Evolutionary conservation across 2,888 invertebrate species (phyloP).

Genomic region (Macrophya annulata): DNA sequence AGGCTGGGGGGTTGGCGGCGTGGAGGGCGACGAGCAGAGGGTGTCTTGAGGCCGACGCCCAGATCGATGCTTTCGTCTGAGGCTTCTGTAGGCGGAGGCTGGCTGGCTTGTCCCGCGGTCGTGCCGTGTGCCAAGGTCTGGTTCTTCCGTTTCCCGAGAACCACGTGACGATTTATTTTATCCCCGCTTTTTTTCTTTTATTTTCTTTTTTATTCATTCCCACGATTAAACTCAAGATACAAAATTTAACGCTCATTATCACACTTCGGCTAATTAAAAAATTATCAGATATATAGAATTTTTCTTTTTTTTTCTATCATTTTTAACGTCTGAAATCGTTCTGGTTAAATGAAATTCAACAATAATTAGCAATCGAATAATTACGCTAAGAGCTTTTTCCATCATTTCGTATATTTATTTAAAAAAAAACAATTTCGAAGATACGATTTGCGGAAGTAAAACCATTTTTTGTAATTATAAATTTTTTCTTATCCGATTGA

Average conservation of each 20-base stretch:
- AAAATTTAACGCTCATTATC: slow-evolving; percentile 9
- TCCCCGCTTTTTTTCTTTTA: neutral
- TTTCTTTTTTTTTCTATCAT: neutral
- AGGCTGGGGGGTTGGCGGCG: slow-evolving; percentile 43
- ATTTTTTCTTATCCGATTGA: neutral
- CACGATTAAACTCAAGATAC: slow-evolving; percentile 23
- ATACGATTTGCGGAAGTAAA: neutral
- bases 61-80: slow-evolving; percentile 78
- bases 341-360: neutral
- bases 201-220: neutral
- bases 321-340: neutral
- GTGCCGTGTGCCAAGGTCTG: slow-evolving; percentile 58
- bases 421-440: neutral
- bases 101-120: slow-evolving; percentile 57
- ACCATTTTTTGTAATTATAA: neutral
- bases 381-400: neutral
- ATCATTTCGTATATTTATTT: no score
- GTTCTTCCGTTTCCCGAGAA: slow-evolving; percentile 11
- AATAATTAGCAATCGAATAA: neutral
- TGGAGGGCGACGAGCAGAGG: slow-evolving; percentile 61
- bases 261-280: neutral
- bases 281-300: neutral
- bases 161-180: slow-evolving; percentile 42
- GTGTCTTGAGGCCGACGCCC: slow-evolving; percentile 77
- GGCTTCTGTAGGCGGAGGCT: slow-evolving; percentile 74